phyloP scores from a whole-genome alignment of 2,888 invertebrate genomes.

The Papilio gigon region DNA sequence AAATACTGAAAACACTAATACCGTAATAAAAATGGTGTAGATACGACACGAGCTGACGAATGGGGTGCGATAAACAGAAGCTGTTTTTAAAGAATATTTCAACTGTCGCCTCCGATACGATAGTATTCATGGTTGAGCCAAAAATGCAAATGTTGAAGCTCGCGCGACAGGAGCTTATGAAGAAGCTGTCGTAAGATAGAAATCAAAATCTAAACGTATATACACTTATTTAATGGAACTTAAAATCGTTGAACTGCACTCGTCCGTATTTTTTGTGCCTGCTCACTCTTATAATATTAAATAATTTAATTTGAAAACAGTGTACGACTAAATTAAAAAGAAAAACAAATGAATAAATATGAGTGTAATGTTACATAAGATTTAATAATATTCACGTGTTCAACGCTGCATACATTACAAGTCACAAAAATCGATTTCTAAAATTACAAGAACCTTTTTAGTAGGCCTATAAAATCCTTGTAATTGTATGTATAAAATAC shows the following conservation, averaged over 20 bases:
- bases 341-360: too few species aligned
- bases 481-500: not conserved
- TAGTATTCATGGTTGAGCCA: conserved; percentile 16
- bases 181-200: conserved; percentile 3
- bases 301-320: too few species aligned
- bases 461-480: not conserved
- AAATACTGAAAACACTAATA: conserved; percentile 11
- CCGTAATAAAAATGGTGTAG: conserved; percentile 14
- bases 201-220: conserved; percentile 5
- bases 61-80: conserved; percentile 7
- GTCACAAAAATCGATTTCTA: not conserved
- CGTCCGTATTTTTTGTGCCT: not conserved
- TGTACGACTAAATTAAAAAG: too few species aligned
- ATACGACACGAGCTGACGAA: conserved; percentile 1
- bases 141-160: conserved; percentile 29
- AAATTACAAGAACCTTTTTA: not conserved
- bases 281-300: not conserved
- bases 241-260: not conserved
- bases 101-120: conserved; percentile 5
- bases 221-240: not conserved
- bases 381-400: too few species aligned
- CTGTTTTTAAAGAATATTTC: not conserved
- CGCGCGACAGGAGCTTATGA: conserved; percentile 11
- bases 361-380: too few species aligned
- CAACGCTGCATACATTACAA: too few species aligned